phyloP scores from a whole-genome alignment of 2,113 vertebrate species.

The Suncus etruscus region DNA sequence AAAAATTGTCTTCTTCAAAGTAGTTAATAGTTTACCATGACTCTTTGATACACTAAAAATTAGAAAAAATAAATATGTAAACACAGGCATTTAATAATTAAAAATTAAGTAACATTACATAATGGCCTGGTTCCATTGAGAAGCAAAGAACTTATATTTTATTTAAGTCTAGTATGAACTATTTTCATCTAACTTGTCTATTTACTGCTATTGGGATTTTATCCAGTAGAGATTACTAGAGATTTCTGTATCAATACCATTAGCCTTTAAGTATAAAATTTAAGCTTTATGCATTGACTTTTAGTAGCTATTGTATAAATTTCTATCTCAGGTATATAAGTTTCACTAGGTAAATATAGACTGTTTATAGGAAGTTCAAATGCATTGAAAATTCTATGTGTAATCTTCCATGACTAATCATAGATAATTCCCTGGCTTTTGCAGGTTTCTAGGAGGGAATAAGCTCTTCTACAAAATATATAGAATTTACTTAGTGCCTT shows the following conservation, averaged over 20 bases:
- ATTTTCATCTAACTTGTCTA: neutral
- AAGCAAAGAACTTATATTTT: neutral
- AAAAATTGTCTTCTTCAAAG: neutral
- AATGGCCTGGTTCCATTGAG: neutral
- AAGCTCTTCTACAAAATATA: neutral
- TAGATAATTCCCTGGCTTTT: neutral
- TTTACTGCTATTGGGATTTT: neutral
- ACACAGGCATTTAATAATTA: conserved; percentile 17
- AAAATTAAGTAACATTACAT: conserved; percentile 5
- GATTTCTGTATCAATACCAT: neutral
- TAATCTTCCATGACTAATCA: neutral
- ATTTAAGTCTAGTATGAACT: neutral
- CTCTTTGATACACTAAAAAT: neutral
- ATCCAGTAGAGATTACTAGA: neutral
- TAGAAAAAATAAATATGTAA: conserved; percentile 41
- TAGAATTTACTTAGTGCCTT: neutral
- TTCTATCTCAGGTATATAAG: neutral
- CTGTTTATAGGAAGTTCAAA: neutral
- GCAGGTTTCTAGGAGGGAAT: accelerated
- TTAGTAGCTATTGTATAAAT: neutral
- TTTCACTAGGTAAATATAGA: neutral
- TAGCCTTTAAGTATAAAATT: neutral
- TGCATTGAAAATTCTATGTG: neutral
- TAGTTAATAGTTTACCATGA: neutral
- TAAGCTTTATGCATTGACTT: neutral